Evolutionary conservation across 2,888 invertebrate species (phyloP), one percentile per base, ranked within the genome.

Genomic region (Philhelius pedissequus): DNA sequence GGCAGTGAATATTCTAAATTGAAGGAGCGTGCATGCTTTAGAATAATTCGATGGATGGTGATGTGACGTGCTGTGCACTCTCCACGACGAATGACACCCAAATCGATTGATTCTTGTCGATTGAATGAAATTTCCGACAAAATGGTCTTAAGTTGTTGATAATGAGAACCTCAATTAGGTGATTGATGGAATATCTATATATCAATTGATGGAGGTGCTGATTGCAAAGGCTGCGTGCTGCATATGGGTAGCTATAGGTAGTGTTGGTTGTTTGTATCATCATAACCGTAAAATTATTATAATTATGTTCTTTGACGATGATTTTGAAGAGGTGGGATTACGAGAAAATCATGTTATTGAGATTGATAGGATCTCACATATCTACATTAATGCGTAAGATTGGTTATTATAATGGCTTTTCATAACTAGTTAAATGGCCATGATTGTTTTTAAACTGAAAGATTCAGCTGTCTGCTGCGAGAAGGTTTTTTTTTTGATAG

Each of bases 161-260:
- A 79, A 79, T 79, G 78, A 73, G 73, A 66, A 73, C 78, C 66
- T 70, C 78, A 73, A 79, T 79, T 66, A 66, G 73, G 73, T 73
- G 78, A 58, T 58, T 73, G 66, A 73, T 64, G 64, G 40, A 79
- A 66, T 60, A 58, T 77, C 56, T 64, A 66, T 60, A 58, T 77
- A 56, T 64, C 32, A 48, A 32, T 48, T 45, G 20, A 32, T 20
- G 3, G 27, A 43, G 22, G 8, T 64, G 32, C 30, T 60, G 38
- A 15, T 25, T 56, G 11, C 3, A 4, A 4, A 35, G 56, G 43
- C 27, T 25, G 27, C 43, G 6, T 43, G 18, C 43, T 62, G 25
- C 15, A 25, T 60, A 9, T 22, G 2, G 22, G 22, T 38, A 22
- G 25, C 6, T 60, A 9, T 25, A 25, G 3, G 3, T 5, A 25